Base-by-base conservation (phyloP, 1,140 invertebrate genomes). In the Sycobia sp. region DNA sequence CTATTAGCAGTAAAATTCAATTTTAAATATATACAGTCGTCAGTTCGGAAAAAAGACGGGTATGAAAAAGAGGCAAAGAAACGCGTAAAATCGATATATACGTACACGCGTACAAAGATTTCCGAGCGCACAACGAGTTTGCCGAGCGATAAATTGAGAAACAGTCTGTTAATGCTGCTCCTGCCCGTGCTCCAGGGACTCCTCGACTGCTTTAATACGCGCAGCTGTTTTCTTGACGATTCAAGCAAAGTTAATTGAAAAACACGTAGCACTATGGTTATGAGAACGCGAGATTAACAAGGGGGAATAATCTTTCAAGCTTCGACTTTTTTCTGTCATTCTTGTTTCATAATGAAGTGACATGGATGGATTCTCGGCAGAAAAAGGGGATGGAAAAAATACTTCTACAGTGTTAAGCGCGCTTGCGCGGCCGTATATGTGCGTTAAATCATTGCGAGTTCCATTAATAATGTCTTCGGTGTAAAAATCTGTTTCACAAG, bases 201-300 rank as follows among this genome's bases (percentile, higher is more conserved):
- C 27, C 7, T 73, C 76, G 69, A 80, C 79, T n/a, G n/a, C n/a
- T n/a, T n/a, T n/a, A n/a, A n/a, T n/a, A n/a, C n/a, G n/a, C n/a
- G n/a, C n/a, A n/a, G n/a, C n/a, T n/a, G n/a, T n/a, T n/a, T n/a
- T n/a, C n/a, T n/a, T n/a, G n/a, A n/a, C n/a, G n/a, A n/a, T 78
- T 76, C 73, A 69, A 79, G 75, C 75, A 76, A 77, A 80, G 72
- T 79, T 79, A 77, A 79, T 79, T 77, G 77, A 74, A 75, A 76
- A 78, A 75, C 71, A 76, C 74, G 72, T 71, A 69, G 68, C 67
- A 56, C 55, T 57, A 67, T 46, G 57, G 41, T 13, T 14, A 29
- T 10, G 43, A 14, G 49, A 14, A 4, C n/a, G 13, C 41, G 55
- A 62, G 46, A 55, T 53, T 47, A 62, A 62, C 47, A 54, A 47